These are phyloP conservation scores for Acrocephalus kingi DNA, from an alignment of 2,113 vertebrate species.

Conservation along the genomic window DNA sequence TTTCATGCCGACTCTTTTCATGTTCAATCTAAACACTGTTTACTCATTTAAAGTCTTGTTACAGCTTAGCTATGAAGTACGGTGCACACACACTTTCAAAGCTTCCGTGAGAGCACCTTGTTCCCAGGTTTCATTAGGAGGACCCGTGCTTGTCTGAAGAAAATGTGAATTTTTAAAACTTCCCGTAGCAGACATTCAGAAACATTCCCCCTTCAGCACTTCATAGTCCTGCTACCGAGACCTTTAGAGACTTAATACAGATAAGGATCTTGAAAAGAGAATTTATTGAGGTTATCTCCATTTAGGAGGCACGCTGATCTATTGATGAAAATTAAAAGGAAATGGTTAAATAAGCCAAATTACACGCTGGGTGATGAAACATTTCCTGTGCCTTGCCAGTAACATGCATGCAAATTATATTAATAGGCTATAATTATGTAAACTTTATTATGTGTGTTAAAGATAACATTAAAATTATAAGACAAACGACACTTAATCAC, in stretches of 20 bases:
- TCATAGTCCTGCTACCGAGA: constrained; percentile 62
- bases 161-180: constrained; percentile 54
- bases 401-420: constrained; percentile 67
- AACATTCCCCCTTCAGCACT: constrained; percentile 71
- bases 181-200: neutral
- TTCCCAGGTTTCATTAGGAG: constrained; percentile 72
- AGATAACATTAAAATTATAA: constrained; percentile 74
- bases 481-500: constrained; percentile 68
- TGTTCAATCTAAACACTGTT: constrained; percentile 49
- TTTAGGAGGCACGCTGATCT: constrained; percentile 60
- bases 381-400: constrained; percentile 39
- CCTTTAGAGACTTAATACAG: constrained; percentile 74
- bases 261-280: constrained; percentile 64
- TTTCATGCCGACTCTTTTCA: constrained; percentile 60
- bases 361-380: constrained; percentile 61
- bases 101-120: neutral
- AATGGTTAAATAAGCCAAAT: constrained; percentile 68
- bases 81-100: neutral
- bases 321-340: constrained; percentile 45
- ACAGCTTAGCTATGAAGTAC: constrained; percentile 17
- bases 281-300: constrained; percentile 72
- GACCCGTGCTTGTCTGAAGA: constrained; percentile 35
- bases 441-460: constrained; percentile 74
- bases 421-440: constrained; percentile 71
- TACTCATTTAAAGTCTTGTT: constrained; percentile 58